These are phyloP conservation scores for Bombus balteatus DNA, from an alignment of 1,140 invertebrate genomes.

Conservation along the genomic window DNA sequence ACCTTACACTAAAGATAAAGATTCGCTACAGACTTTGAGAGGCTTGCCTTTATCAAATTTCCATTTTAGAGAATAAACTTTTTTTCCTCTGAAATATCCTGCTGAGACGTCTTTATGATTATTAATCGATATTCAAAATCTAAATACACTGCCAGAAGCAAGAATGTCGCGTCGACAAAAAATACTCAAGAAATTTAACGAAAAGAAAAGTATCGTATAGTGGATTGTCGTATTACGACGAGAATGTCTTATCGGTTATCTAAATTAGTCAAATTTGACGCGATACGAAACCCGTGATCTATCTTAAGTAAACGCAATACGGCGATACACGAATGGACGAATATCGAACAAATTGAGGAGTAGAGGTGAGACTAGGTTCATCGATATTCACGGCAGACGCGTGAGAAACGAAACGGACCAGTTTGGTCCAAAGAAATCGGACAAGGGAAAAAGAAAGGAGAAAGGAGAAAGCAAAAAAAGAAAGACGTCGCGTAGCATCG, in stretches of 20 bases:
- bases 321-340: slow-evolving; percentile 47
- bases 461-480: background rate
- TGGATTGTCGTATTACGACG: too few relatives aligned
- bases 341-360: background rate
- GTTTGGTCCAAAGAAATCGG: background rate
- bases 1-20: too few relatives aligned
- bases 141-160: too few relatives aligned
- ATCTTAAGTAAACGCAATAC: slow-evolving; percentile 43
- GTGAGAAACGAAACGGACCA: slow-evolving; percentile 36
- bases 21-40: too few relatives aligned
- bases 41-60: too few relatives aligned
- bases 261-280: slow-evolving; percentile 41
- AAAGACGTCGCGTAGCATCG: slow-evolving; percentile 27
- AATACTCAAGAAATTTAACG: rapidly evolving
- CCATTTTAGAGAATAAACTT: too few relatives aligned
- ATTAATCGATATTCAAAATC: too few relatives aligned
- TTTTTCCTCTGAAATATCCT: too few relatives aligned
- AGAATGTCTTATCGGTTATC: slow-evolving; percentile 41
- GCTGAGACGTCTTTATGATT: too few relatives aligned
- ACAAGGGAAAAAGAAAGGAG: background rate
- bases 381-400: slow-evolving; percentile 61
- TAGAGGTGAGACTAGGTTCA: slow-evolving; percentile 24
- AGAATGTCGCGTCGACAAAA: too few relatives aligned
- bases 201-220: background rate
- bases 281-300: slow-evolving; percentile 29